Evolutionary conservation across 2,888 invertebrate genomes (phyloP), one percentile per base, ranked within the genome.

Genomic region (Amorpha juglandis): DNA sequence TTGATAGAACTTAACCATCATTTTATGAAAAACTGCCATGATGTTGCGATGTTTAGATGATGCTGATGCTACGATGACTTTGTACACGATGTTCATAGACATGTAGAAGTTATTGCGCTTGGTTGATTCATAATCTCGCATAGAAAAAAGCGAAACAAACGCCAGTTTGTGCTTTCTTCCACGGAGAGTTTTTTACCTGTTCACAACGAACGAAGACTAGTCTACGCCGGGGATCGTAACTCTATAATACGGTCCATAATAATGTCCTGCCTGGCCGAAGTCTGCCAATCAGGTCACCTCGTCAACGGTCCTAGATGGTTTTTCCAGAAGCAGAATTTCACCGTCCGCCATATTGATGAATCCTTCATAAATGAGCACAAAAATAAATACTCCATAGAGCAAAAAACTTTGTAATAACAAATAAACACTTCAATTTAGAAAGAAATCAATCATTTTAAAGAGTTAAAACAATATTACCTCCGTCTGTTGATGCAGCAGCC

Each of bases 311-410:
- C 2, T 12, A 6, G 4, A 14, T 33, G 8, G 16, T 42, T 42
- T 16, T 55, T 58, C 42, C 19, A 7, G 19, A 38, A 58, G 9
- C 11, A 11, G 19, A 0, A 19, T 42, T 21, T 11, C 19, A 9
- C 42, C 16, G 58, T 58, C 42, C 58, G 58, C 58, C 58, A 58
- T 58, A 42, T 58, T 58, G 58, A 6, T 19, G 19, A 12, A 38
- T 42, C 19, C 42, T 58, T 19, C 19, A 12, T 0, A 9, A 55
- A 58, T 19, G 27, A 6, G 14, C 0, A 11, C 9, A 1, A 9
- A 11, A 16, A 7, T 12, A 42, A 19, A 42, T 19, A 42, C 8
- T 42, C 8, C 9, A 35, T 7, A n/a, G n/a, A 4, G 14, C 14
- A 14, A 0, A 53, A 35, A 35, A 53, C 35, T 9, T 53, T 6